Evolutionary conservation across 2,888 invertebrate species (phyloP).

Genomic region (Melolontha melolontha): DNA sequence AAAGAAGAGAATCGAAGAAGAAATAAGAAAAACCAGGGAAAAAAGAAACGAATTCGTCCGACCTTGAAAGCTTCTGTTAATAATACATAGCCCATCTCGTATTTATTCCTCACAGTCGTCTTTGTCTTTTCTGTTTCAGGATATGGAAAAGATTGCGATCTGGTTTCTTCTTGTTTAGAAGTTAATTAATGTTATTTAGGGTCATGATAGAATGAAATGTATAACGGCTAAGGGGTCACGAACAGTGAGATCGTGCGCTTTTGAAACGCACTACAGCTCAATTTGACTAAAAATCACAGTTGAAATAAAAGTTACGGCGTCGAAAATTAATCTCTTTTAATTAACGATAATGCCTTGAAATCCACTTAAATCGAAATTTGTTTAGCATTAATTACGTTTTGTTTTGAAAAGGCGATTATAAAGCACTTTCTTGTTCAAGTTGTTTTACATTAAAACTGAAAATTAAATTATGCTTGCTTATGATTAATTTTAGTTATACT

Average conservation of each 20-base stretch:
- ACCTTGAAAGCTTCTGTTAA: conserved; percentile 27
- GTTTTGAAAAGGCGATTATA: too few relatives aligned
- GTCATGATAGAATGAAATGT: conserved; percentile 3
- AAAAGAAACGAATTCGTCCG: neutral
- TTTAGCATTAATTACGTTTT: conserved; percentile 5
- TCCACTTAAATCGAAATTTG: conserved; percentile 10
- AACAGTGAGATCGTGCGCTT: conserved; percentile 1
- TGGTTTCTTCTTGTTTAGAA: conserved; percentile 28
- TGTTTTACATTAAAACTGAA: too few relatives aligned
- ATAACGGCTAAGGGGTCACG: conserved; percentile 23
- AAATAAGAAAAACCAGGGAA: conserved; percentile 11
- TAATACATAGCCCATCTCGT: conserved; percentile 6
- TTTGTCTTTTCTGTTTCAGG: conserved; percentile 14
- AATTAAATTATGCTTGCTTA: too few relatives aligned
- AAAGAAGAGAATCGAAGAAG: conserved; percentile 20
- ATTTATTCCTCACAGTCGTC: conserved; percentile 1
- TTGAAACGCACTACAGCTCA: conserved; percentile 6
- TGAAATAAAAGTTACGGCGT: neutral
- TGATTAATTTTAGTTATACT: too few relatives aligned
- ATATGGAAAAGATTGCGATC: conserved; percentile 34
- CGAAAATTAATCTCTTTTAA: conserved; percentile 2
- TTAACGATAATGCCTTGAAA: neutral
- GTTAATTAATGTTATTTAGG: conserved; percentile 38
- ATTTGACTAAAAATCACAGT: conserved; percentile 23
- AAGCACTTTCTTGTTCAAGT: too few relatives aligned